Conservation (phyloP, 2,113 vertebrate species). For the Phasianus colchicus region DNA sequence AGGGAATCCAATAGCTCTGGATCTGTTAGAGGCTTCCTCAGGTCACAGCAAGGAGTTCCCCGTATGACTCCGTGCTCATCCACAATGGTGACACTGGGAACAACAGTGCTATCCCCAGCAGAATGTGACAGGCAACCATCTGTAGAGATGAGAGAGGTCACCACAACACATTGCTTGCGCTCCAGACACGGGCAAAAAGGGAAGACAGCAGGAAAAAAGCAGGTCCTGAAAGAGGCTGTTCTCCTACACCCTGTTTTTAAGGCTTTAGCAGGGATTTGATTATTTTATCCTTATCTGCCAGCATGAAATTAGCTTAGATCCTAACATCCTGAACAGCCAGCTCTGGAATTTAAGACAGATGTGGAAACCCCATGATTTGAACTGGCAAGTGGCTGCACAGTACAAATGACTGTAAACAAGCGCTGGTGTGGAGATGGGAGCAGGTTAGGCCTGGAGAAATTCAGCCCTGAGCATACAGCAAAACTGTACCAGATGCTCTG, state of each 20-base stretch:
- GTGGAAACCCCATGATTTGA: not conserved
- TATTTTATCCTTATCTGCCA: slow-evolving; percentile 39
- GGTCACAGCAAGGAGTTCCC: not conserved
- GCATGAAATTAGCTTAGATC: slow-evolving; percentile 37
- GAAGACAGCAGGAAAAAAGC: not conserved
- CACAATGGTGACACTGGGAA: not conserved
- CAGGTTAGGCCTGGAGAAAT: not conserved
- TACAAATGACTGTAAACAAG: not conserved
- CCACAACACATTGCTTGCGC: rapidly evolving
- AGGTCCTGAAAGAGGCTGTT: not conserved
- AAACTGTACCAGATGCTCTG: slow-evolving; percentile 40
- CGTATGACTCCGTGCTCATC: not conserved
- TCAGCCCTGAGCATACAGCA: not conserved
- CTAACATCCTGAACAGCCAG: not conserved
- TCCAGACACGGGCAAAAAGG: not conserved
- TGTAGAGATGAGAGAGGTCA: not conserved
- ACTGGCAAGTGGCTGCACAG: not conserved
- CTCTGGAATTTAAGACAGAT: not conserved
- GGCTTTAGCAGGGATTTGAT: not conserved
- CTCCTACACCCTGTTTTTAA: not conserved
- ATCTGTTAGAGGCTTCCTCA: too few relatives aligned
- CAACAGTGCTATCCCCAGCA: not conserved
- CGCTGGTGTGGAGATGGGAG: not conserved
- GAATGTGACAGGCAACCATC: not conserved
- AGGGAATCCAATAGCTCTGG: too few relatives aligned